Evolutionary conservation across 2,113 vertebrate species (phyloP).

Genomic region (Aptenodytes forsteri): DNA sequence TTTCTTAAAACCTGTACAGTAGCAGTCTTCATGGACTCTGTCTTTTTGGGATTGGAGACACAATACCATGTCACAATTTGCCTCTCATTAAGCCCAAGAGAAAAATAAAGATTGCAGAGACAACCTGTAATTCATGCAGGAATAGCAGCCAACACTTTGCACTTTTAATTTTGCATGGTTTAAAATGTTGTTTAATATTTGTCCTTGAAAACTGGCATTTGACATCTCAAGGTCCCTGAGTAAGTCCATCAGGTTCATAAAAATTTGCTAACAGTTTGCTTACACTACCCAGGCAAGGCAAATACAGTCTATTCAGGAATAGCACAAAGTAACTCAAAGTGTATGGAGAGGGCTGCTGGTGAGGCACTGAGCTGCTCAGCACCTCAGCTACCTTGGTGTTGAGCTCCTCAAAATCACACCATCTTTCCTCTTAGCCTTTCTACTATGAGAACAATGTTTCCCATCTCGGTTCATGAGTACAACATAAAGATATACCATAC

Average conservation of each 20-base stretch:
- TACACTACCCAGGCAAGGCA: background rate
- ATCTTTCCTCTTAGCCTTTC: background rate
- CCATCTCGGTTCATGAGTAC: background rate
- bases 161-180: background rate
- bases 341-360: background rate
- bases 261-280: background rate
- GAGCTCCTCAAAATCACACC: background rate
- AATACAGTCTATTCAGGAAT: background rate
- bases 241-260: background rate
- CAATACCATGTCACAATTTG: background rate
- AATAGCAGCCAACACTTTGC: background rate
- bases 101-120: background rate
- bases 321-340: background rate
- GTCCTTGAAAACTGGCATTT: background rate
- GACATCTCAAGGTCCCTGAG: background rate
- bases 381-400: background rate
- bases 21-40: background rate
- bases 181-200: background rate
- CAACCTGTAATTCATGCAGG: background rate
- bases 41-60: background rate
- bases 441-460: background rate
- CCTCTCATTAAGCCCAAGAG: background rate
- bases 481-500: background rate
- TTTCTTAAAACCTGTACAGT: background rate
- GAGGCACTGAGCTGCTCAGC: background rate